phyloP scores from a whole-genome alignment of 1,140 invertebrate genomes.

The Musca domestica region DNA sequence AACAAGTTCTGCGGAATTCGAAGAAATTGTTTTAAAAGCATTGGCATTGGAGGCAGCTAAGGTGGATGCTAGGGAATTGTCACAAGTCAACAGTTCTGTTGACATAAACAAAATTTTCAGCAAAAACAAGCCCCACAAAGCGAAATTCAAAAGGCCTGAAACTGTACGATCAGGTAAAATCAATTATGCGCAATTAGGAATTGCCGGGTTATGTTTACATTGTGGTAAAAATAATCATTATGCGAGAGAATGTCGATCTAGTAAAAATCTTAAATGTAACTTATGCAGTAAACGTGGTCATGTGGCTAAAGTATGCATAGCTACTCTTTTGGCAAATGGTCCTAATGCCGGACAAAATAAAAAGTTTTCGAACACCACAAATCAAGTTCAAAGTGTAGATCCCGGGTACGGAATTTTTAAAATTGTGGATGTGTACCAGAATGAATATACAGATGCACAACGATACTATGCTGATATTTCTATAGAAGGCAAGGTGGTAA shows the following conservation, averaged over 20 bases:
- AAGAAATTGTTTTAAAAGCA: neutral
- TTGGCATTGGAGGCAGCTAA: neutral
- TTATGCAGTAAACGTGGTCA: neutral
- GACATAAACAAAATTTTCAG: too few relatives aligned
- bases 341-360: neutral
- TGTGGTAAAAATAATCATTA: neutral
- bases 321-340: neutral
- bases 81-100: too few relatives aligned
- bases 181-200: neutral
- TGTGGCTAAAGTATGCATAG: neutral
- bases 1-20: neutral
- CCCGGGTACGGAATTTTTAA: too few relatives aligned
- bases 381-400: too few relatives aligned
- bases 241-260: neutral
- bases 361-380: too few relatives aligned
- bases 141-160: neutral
- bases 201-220: constrained; percentile 2
- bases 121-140: too few relatives aligned
- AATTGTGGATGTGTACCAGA: too few relatives aligned
- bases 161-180: neutral
- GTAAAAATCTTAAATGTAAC: neutral
- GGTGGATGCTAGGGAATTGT: neutral
- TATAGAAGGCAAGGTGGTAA: too few relatives aligned
- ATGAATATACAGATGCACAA: too few relatives aligned
- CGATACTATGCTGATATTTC: too few relatives aligned